Evolutionary conservation across 1,140 invertebrate species (phyloP).

Genomic region (Heliothis subflexa): DNA sequence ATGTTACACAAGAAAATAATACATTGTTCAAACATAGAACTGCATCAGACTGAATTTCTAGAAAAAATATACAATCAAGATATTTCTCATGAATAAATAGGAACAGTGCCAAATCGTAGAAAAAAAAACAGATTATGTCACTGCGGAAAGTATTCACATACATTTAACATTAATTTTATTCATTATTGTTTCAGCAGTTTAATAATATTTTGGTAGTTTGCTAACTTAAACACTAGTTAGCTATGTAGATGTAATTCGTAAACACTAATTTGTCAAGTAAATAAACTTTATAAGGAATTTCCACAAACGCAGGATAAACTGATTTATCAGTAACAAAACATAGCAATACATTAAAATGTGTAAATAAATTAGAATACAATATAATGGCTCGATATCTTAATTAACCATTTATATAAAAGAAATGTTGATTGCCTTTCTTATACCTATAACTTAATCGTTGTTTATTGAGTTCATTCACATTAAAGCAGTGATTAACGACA

Average conservation of each 20-base stretch:
- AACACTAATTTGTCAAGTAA: no score
- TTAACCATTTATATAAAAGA: conserved; percentile 10
- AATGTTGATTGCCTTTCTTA: conserved; percentile 9
- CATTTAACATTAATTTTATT: conserved; percentile 8
- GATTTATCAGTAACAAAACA: no score
- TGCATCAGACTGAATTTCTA: background rate
- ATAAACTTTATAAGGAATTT: no score
- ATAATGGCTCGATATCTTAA: conserved; percentile 14
- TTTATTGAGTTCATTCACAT: conserved; percentile 55
- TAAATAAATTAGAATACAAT: conserved; percentile 1
- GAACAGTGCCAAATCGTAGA: conserved; percentile 13
- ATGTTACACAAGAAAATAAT: conserved; percentile 68
- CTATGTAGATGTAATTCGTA: no score
- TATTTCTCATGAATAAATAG: conserved; percentile 23
- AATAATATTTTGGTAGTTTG: background rate
- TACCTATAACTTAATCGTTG: conserved; percentile 3
- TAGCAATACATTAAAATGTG: background rate
- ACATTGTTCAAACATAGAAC: conserved; percentile 35
- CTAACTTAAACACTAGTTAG: background rate
- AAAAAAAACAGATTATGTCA: conserved; percentile 2
- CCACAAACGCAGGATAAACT: no score
- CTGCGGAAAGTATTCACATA: background rate
- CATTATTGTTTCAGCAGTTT: conserved; percentile 1
- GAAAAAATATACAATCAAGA: background rate
- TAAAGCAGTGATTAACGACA: conserved; percentile 27